These are phyloP conservation scores for Epinotia bilunana DNA, from an alignment of 2,888 invertebrate genomes.

Conservation along the genomic window DNA sequence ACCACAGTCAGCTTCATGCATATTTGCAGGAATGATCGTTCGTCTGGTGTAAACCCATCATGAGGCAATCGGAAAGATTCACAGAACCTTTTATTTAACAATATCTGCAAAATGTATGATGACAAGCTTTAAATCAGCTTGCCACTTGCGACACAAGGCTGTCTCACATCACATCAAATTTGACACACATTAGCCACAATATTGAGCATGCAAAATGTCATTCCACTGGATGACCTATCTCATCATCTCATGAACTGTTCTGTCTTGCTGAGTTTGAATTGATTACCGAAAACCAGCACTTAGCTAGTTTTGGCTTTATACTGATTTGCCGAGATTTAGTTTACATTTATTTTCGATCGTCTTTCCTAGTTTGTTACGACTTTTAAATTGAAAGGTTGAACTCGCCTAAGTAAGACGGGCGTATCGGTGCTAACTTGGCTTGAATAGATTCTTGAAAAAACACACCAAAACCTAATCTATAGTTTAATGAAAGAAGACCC, in stretches of 20 bases:
- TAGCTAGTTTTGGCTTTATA: not conserved
- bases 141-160: not conserved
- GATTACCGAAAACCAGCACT: not conserved
- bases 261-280: not conserved
- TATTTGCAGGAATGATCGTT: no score
- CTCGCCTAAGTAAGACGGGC: no score
- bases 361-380: no score
- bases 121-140: not conserved
- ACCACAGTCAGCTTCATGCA: no score
- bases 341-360: no score
- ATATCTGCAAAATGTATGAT: not conserved
- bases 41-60: not conserved
- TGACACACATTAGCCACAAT: not conserved
- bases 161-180: constrained; percentile 12
- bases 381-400: no score
- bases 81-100: not conserved
- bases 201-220: constrained; percentile 54
- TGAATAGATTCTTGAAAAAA: no score
- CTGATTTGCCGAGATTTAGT: not conserved
- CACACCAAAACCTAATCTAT: not conserved
- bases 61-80: not conserved
- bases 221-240: not conserved
- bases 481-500: not conserved
- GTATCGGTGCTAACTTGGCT: no score
- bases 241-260: constrained; percentile 2